These are phyloP conservation scores for Ptiloglossa arizonensis DNA, from an alignment of 1,140 invertebrate genomes.

Conservation along the genomic window DNA sequence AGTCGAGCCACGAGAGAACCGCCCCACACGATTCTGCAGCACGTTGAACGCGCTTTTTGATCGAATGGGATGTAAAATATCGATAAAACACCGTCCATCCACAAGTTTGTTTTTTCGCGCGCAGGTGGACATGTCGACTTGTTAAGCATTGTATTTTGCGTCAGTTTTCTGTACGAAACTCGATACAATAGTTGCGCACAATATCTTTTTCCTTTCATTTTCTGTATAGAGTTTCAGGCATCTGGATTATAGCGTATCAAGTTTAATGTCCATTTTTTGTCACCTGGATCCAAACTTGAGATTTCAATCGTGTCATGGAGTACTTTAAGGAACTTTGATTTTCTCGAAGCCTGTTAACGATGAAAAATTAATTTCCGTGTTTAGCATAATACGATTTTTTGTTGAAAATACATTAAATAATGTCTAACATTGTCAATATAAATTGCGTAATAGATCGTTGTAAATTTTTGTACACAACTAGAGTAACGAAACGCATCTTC, in stretches of 20 bases:
- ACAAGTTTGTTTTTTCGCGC: background rate
- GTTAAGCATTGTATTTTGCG: conserved; percentile 19
- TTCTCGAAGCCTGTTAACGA: too few relatives aligned
- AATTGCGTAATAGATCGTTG: too few relatives aligned
- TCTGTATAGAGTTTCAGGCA: conserved; percentile 17
- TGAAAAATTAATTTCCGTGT: too few relatives aligned
- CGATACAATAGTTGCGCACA: conserved; percentile 17
- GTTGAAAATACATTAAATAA: too few relatives aligned
- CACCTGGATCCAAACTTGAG: conserved; percentile 18
- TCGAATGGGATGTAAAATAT: background rate
- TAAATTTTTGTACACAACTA: too few relatives aligned
- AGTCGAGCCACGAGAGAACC: background rate
- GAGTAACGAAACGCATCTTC: too few relatives aligned
- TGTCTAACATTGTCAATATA: too few relatives aligned
- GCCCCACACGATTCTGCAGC: background rate
- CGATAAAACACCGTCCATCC: background rate
- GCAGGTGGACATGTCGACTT: background rate
- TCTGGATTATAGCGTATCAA: conserved; percentile 23
- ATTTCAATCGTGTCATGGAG: background rate
- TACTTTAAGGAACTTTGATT: background rate
- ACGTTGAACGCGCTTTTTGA: background rate
- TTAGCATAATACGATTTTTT: too few relatives aligned
- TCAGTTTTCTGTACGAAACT: conserved; percentile 15
- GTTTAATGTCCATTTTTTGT: conserved; percentile 8
- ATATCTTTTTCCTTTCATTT: conserved; percentile 10